Percentiles rank a stretch among this genome's conserved stretches.
phyloP scores from a whole-genome alignment of 2,113 vertebrate species.

The Ibidorhyncha struthersii region DNA sequence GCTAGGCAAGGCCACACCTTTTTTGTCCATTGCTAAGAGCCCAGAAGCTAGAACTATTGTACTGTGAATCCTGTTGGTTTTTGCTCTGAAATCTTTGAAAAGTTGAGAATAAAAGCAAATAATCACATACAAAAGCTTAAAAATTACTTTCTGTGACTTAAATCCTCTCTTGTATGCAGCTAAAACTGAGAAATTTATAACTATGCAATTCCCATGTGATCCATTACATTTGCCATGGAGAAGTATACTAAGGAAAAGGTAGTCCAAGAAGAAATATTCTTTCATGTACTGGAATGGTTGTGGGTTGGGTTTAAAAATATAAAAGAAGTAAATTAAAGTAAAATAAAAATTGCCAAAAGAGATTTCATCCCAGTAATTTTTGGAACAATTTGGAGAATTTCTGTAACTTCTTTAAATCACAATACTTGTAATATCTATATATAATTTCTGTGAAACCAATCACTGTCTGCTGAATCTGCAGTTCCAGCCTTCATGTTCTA shows the following conservation, averaged over 20 bases:
- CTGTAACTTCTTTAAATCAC: background rate
- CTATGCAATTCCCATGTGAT: background rate
- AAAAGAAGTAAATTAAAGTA: background rate
- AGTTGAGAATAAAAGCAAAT: background rate
- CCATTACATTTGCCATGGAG: background rate
- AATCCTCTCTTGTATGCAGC: background rate
- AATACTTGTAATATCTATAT: background rate
- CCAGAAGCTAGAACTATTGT: background rate
- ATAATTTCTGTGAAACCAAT: background rate
- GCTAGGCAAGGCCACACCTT: background rate
- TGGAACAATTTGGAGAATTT: background rate
- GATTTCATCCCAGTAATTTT: background rate
- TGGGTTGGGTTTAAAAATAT: background rate
- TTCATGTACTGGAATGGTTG: background rate
- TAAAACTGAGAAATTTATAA: background rate
- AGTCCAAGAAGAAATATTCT: background rate
- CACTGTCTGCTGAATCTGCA: conserved; percentile 2
- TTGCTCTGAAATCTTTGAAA: background rate
- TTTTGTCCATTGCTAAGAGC: background rate
- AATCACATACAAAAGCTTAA: background rate
- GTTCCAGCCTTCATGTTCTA: background rate
- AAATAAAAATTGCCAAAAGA: background rate
- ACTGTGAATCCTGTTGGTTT: background rate
- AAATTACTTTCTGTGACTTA: background rate
- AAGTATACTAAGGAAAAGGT: background rate